These are phyloP conservation scores for Crenichthys baileyi DNA, from an alignment of 2,797 vertebrate species.

Conservation along the genomic window DNA sequence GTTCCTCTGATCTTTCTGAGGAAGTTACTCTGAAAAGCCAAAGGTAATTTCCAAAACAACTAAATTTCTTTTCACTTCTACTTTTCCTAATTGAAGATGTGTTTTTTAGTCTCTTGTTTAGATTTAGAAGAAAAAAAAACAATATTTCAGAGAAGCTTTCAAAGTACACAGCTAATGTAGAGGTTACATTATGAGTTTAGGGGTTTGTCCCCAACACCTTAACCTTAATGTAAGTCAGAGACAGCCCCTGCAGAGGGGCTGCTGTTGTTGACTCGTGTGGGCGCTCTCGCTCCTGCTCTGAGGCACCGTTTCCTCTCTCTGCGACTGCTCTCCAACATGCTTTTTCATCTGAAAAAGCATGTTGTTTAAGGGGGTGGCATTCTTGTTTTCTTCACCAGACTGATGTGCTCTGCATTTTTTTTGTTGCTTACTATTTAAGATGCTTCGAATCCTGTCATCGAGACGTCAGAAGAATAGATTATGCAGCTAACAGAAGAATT, in stretches of 20 bases:
- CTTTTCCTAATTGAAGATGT: not conserved
- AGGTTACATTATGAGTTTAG: too few species aligned
- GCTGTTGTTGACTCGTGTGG: conserved; percentile 5
- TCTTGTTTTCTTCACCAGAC: not conserved
- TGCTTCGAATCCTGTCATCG: conserved; percentile 16
- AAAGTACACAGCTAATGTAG: not conserved
- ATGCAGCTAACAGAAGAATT: not conserved
- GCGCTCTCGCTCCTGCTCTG: not conserved
- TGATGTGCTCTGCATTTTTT: not conserved
- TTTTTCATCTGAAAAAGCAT: conserved; percentile 2
- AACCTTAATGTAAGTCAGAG: not conserved
- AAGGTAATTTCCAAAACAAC: not conserved
- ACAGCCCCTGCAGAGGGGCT: not conserved
- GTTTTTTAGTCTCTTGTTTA: not conserved
- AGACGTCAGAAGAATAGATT: not conserved
- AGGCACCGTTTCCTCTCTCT: conserved; percentile 26
- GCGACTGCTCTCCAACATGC: not conserved
- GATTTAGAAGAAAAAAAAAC: not conserved
- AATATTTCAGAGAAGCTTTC: not conserved
- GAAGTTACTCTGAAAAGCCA: not conserved
- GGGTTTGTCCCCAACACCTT: not conserved
- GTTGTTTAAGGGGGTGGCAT: not conserved
- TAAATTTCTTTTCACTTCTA: not conserved
- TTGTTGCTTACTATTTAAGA: conserved; percentile 37
- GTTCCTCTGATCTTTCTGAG: not conserved